phyloP scores from a whole-genome alignment of 2,888 invertebrate species.

The Resseliella maxima region DNA sequence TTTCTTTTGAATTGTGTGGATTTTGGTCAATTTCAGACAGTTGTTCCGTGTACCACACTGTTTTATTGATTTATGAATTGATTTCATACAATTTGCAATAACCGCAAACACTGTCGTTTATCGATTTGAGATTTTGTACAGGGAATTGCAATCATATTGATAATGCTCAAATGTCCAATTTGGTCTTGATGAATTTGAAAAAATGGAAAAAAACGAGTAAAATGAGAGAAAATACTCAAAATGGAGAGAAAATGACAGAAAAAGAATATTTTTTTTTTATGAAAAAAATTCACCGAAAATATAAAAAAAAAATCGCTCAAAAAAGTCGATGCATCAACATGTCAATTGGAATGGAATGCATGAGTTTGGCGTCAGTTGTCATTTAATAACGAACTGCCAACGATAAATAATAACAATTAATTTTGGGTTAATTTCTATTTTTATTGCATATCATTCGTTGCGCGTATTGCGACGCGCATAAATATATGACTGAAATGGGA shows the following conservation, averaged over 20 bases:
- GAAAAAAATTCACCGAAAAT: neutral
- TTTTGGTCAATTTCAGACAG: neutral
- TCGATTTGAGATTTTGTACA: no score
- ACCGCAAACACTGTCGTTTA: neutral
- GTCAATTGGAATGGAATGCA: neutral
- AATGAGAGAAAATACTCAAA: no score
- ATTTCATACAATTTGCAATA: neutral
- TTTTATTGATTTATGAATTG: conserved; percentile 44
- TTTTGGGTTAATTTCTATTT: conserved; percentile 13
- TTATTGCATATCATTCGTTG: conserved; percentile 40
- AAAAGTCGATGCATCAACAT: neutral
- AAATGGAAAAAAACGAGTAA: no score
- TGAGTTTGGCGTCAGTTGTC: neutral
- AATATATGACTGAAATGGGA: neutral
- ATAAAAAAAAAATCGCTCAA: neutral
- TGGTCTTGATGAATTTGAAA: neutral
- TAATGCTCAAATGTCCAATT: neutral
- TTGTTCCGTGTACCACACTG: neutral
- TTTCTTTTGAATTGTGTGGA: neutral
- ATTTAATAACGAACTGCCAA: neutral
- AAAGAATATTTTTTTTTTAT: no score
- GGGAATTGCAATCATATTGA: neutral
- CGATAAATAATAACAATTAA: conserved; percentile 41
- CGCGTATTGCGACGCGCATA: neutral
- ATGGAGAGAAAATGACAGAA: no score